A percentile compares a stretch with the other conserved stretches of the same genome.
phyloP scores from a whole-genome alignment of 2,113 vertebrate species.

The Tupaia chinensis region DNA sequence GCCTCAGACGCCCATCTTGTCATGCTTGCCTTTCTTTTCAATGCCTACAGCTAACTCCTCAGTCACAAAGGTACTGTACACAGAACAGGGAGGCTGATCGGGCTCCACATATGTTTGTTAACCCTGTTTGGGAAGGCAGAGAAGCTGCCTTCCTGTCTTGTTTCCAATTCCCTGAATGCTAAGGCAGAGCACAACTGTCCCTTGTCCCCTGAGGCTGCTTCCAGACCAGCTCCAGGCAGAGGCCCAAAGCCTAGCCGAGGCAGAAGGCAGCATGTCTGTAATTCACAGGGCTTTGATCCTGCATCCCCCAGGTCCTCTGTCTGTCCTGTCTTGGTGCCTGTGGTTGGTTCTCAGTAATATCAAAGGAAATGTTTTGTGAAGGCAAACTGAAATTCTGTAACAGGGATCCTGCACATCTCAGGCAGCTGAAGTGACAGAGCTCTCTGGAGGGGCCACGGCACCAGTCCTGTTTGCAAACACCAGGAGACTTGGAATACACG shows the following conservation, averaged over 20 bases:
- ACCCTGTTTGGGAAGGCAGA: neutral
- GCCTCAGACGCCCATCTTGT: neutral
- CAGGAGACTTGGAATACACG: neutral
- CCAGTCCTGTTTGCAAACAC: neutral
- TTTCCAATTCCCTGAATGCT: neutral
- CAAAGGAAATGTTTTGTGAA: neutral
- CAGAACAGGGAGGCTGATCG: rapidly evolving
- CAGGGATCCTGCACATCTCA: constrained; percentile 55
- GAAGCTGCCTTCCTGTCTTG: constrained; percentile 32
- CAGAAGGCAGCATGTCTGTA: neutral
- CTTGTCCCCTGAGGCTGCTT: neutral
- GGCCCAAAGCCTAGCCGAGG: neutral
- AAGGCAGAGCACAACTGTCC: neutral
- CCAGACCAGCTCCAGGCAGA: rapidly evolving
- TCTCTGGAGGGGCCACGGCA: constrained; percentile 62
- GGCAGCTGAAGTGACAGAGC: constrained; percentile 73
- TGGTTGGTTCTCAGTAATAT: neutral
- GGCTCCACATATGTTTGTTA: neutral
- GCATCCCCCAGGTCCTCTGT: rapidly evolving
- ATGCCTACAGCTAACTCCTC: rapidly evolving
- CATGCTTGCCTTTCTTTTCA: neutral
- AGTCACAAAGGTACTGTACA: rapidly evolving
- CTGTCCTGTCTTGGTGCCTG: neutral
- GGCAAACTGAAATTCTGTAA: constrained; percentile 20
- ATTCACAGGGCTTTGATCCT: neutral